A percentile compares a stretch with the other conserved stretches of the same genome.
Evolutionary conservation across 2,888 invertebrate genomes (phyloP).

Genomic region (Mylabris sibirica): DNA sequence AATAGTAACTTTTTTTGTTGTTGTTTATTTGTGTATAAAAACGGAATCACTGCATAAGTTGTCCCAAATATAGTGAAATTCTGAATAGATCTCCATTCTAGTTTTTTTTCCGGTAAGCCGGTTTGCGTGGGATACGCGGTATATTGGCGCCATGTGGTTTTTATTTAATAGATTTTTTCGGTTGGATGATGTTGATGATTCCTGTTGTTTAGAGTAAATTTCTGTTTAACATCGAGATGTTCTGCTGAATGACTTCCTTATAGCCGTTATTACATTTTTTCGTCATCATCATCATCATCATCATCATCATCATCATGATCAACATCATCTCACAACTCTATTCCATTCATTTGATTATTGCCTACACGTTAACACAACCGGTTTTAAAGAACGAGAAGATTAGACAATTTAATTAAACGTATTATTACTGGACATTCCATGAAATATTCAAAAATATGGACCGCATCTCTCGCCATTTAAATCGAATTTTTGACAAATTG

Average conservation of each 20-base stretch:
- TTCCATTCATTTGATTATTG: constrained; percentile 12
- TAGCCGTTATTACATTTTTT: constrained; percentile 9
- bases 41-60: not conserved
- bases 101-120: not conserved
- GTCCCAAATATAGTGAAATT: not conserved
- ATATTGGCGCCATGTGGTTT: constrained; percentile 1
- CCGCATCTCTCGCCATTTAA: not conserved
- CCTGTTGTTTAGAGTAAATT: not conserved
- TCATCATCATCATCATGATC: not conserved
- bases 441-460: not conserved
- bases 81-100: not conserved
- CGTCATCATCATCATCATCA: not conserved
- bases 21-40: too few relatives aligned
- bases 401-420: constrained; percentile 7
- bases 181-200: not conserved
- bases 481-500: not conserved
- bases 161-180: not conserved
- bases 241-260: constrained; percentile 2
- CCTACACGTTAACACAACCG: constrained; percentile 11
- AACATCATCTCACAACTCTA: not conserved
- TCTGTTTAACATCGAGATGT: not conserved
- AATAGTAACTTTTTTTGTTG: too few relatives aligned
- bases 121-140: not conserved
- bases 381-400: constrained; percentile 11
- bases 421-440: constrained; percentile 10